Base-by-base conservation (phyloP, 2,888 invertebrate species). In the Zygaena filipendulae region DNA sequence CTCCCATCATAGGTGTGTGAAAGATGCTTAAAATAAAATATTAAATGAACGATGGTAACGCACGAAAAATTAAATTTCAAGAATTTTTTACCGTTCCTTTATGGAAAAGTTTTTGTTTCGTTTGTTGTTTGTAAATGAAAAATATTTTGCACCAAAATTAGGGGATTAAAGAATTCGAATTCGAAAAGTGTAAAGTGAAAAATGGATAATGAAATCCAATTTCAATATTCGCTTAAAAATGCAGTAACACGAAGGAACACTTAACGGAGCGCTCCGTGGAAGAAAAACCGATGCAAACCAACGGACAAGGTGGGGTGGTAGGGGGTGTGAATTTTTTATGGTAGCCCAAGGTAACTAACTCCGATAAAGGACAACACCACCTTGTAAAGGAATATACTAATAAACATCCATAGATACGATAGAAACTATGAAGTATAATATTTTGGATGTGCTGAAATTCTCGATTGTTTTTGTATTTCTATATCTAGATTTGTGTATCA, bases 361-460 rank as follows among this genome's bases (percentile, higher is more conserved):
- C 70, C 71, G 54, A 62, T 61, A n/a, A n/a, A 54, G 61, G 64
- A 68, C 71, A 72, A 72, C 68, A 71, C 66, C 58, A 54, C 57
- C 60, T 56, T 55, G 51, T 58, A 49, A 50, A 57, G 64, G 62
- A 60, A 61, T 59, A 58, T 59, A 59, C 72, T 69, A 69, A 72
- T 71, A 71, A 66, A 67, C 60, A 61, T 58, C 49, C 47, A 39
- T 39, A 34, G 44, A 34, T 45, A 38, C 26, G 35, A 38, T 32
- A 23, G 33, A 45, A 43, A 28, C n/a, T 11, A 26, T 25, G 12
- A 23, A 2, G 2, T 9, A 21, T 21, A 3, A 4, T 21, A 7
- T 18, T 18, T 18, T 18, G 4, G n/a, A n/a, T n/a, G n/a, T n/a
- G n/a, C n/a, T n/a, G n/a, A n/a, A n/a, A n/a, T n/a, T n/a, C n/a